phyloP scores from a whole-genome alignment of 2,113 vertebrate species.

The Leptosomus discolor region DNA sequence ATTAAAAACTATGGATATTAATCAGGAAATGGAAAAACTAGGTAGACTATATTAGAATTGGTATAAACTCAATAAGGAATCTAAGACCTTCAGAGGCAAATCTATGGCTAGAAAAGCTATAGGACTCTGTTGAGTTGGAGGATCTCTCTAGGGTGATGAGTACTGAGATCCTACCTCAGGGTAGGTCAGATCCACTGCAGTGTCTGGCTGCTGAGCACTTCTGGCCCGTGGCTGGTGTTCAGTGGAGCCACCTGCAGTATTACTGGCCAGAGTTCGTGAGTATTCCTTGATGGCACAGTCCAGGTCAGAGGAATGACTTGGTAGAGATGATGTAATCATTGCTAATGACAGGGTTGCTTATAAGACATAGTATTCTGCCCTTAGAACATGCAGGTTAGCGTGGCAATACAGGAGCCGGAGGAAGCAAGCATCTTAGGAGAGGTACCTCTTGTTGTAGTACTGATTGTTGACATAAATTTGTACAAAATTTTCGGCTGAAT shows the following conservation, averaged over 20 bases:
- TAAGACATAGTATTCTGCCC: not conserved
- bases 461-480: not conserved
- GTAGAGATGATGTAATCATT: not conserved
- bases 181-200: too few relatives aligned
- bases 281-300: not conserved
- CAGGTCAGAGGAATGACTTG: not conserved
- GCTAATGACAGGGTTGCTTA: not conserved
- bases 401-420: not conserved
- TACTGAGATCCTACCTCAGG: too few relatives aligned
- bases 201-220: too few relatives aligned
- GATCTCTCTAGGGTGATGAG: not conserved
- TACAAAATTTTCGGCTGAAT: not conserved
- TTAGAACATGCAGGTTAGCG: not conserved
- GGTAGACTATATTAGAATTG: not conserved
- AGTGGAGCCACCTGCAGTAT: not conserved
- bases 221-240: rapidly evolving
- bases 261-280: rapidly evolving
- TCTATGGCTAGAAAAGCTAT: not conserved
- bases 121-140: not conserved
- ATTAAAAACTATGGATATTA: not conserved
- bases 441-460: not conserved
- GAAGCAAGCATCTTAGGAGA: not conserved
- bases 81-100: not conserved
- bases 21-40: not conserved
- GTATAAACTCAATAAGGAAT: not conserved